A percentile compares a stretch with the other conserved stretches of the same genome.
phyloP scores from a whole-genome alignment of 2,113 vertebrate genomes.

The Gadus macrocephalus region DNA sequence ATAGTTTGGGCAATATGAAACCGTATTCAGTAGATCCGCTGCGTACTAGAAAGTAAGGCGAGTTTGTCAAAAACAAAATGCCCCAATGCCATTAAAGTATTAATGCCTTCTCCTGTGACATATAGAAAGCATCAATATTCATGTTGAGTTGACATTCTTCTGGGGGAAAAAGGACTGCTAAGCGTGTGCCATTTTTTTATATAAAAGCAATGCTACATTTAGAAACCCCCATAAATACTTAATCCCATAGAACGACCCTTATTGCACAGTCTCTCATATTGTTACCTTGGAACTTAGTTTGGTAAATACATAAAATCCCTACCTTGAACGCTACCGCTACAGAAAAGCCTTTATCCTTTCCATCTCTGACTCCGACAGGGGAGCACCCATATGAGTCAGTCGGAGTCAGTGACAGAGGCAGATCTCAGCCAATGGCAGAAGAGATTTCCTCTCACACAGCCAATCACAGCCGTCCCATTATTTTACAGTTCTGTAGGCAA shows the following conservation, averaged over 20 bases:
- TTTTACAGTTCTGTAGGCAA: not conserved
- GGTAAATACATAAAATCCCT: constrained; percentile 29
- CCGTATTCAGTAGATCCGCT: no score
- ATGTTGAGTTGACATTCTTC: not conserved
- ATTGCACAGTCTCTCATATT: no score
- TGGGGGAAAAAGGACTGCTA: not conserved
- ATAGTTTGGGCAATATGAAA: no score
- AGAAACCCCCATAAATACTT: no score
- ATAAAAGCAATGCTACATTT: not conserved
- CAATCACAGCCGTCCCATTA: constrained; percentile 32
- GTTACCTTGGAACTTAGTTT: not conserved
- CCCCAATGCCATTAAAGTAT: no score
- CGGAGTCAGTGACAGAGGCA: constrained; percentile 23
- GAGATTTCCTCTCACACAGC: constrained; percentile 23
- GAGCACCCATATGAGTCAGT: constrained; percentile 53
- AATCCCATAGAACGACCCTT: no score
- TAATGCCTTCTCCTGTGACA: not conserved
- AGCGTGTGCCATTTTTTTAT: not conserved
- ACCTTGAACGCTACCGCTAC: constrained; percentile 52
- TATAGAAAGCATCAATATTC: not conserved
- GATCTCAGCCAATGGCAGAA: constrained; percentile 40
- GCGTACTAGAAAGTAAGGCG: no score
- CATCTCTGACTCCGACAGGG: constrained; percentile 42
- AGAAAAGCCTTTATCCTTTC: constrained; percentile 29
- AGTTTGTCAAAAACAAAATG: no score